Base-by-base conservation (phyloP, 2,888 invertebrate genomes). In the Cetonia aurata region DNA sequence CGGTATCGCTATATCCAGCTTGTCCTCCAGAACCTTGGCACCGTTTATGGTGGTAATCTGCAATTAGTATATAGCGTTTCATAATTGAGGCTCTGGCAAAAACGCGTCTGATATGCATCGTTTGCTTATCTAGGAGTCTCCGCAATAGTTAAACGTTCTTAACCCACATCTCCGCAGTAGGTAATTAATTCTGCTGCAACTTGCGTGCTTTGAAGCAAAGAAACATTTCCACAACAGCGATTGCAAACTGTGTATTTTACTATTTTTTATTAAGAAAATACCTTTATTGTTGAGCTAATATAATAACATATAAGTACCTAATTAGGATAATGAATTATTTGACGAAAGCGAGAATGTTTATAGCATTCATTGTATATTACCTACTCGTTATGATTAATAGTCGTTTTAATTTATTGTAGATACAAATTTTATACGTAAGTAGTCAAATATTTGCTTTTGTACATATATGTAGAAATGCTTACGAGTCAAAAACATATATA, bases 1-100 rank as follows among this genome's bases (percentile, higher is more conserved):
- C 0, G 95, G 94, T 75, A 95, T 93, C 77, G 90, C 89, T 65
- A 95, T 92, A 82, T 95, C 93, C 80, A 92, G 91, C 81, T 93
- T 93, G 72, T 93, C 94, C n/a, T 92, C 89, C 42, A 92, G 85
- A 15, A 95, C 89, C 83, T 92, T 89, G 25, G 94, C 95, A 17
- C 95, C 95, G 79, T 95, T 95, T 79, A 95, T 92, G 50, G 95
- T 94, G 42, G 94, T 93, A 70, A 95, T 89, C 88, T 92, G 82
- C 65, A 78, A 75, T 56, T 60, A 59, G 13, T 33, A n/a, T n/a
- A n/a, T n/a, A 33, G 33, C 37, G 37, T 50, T 19, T n/a, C 50
- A 37, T 41, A 65, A 65, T 50, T 65, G 50, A 50, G 50, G 6
- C 48, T 12, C 37, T 25, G 50, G 8, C 17, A 52, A 65, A 41